Conservation (phyloP, 2,113 vertebrate genomes). For the Eubucco bourcierii region DNA sequence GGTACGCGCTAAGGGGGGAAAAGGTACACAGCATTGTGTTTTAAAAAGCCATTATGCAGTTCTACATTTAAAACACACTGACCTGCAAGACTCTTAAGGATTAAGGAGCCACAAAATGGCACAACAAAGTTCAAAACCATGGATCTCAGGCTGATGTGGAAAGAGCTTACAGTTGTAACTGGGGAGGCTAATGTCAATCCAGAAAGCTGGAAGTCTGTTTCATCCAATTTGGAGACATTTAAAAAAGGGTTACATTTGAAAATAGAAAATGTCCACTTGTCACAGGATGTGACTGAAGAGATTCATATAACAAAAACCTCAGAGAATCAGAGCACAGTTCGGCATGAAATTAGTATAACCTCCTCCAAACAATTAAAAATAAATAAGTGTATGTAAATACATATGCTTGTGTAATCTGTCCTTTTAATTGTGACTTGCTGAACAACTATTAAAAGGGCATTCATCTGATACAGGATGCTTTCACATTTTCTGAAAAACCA, state of each 20-base stretch:
- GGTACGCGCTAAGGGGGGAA: not conserved
- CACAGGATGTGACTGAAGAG: not conserved
- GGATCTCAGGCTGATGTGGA: not conserved
- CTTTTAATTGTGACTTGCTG: not conserved
- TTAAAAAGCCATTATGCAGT: conserved; percentile 41
- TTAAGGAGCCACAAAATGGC: not conserved
- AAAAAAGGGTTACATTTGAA: not conserved
- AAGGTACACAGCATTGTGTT: not conserved
- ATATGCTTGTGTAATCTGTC: not conserved
- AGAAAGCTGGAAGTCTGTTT: not conserved
- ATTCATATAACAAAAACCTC: not conserved
- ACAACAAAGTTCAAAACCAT: not conserved
- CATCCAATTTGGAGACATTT: not conserved
- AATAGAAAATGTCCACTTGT: not conserved
- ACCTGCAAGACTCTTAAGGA: conserved; percentile 20
- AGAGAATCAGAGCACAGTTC: not conserved
- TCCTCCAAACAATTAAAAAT: not conserved
- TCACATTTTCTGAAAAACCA: conserved; percentile 6
- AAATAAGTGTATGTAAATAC: not conserved
- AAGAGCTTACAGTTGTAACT: not conserved
- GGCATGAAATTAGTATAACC: not conserved
- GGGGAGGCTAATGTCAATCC: not conserved
- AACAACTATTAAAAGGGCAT: not conserved
- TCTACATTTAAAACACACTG: conserved; percentile 32
- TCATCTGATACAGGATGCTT: not conserved